Conservation (phyloP, 2,113 vertebrate genomes). For the Hippocampus comes region DNA sequence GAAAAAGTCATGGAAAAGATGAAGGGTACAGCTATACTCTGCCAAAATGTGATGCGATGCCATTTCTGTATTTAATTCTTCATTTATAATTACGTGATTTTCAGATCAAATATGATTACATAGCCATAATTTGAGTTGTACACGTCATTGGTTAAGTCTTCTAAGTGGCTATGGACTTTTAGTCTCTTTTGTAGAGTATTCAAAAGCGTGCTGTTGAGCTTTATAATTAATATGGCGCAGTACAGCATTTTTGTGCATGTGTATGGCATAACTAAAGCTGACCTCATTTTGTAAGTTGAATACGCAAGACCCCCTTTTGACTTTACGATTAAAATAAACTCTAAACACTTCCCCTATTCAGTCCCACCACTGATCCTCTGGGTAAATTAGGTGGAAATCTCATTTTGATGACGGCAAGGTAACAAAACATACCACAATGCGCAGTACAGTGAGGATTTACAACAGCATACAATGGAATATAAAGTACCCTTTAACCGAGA, state of each 20-base stretch:
- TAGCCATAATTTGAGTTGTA: background rate
- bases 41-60: conserved; percentile 25
- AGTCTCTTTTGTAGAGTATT: background rate
- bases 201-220: background rate
- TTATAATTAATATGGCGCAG: background rate
- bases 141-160: background rate
- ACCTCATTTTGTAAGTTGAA: background rate
- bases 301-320: background rate
- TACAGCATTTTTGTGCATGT: background rate
- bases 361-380: no score
- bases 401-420: background rate
- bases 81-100: background rate
- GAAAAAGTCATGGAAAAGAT: conserved; percentile 50
- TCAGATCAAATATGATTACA: background rate
- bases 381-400: background rate
- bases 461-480: background rate
- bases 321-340: no score
- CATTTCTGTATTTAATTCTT: conserved; percentile 14
- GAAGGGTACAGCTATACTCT: conserved; percentile 39
- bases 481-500: background rate
- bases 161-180: background rate
- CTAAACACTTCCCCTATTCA: no score
- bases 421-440: background rate
- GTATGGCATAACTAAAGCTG: no score
- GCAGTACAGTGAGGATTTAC: background rate